Evolutionary conservation across 53 echinoderm and acorn worm species (phyloP), one percentile per base, ranked within the genome.

Genomic region (Holothuria scabra): DNA sequence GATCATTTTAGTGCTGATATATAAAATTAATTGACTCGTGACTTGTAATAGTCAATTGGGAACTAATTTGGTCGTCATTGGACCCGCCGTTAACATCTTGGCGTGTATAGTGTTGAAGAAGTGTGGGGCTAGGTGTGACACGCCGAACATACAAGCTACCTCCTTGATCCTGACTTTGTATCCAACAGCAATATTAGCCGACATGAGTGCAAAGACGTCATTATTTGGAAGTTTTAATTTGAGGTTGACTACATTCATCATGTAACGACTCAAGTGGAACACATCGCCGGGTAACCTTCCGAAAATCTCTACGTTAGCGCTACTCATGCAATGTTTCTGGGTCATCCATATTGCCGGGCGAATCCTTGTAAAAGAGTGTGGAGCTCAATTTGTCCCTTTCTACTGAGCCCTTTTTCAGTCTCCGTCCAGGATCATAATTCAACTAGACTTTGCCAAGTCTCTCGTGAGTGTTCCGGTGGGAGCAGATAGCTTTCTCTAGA

Each of bases 301-400:
- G 21, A 84, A 33, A 29, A 89, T 57, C n/a, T 84, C 84, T 16
- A 89, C 71, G 55, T 31, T 28, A 26, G 65, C 65, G 37, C 84
- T 87, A 6, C 55, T 64, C 48, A 23, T 59, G 3, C 80, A 48
- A 44, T 59, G 76, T 8, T 38, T 20, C 11, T 18, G 64, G 12
- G 59, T 16, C 38, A 32, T 81, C 31, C 90, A 91, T 91, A 2
- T 33, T 57, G 6, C 88, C 85, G 8, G 88, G 82, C 6, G 93
- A 90, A 59, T 90, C 93, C 58, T 89, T 89, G 82, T 86, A 90
- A 24, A 81, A 87, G n/a, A 93, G 33, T 8, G 88, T 55, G 1
- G 84, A 12, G 1, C 88, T 91, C 5, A 93, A 41, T 35, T 93
- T 90, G 21, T 85, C n/a, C n/a, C n/a, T n/a, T n/a, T n/a, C n/a